A percentile compares a stretch with the other conserved stretches of the same genome.
phyloP scores from a whole-genome alignment of 2,113 vertebrate genomes.

The Channa argus region DNA sequence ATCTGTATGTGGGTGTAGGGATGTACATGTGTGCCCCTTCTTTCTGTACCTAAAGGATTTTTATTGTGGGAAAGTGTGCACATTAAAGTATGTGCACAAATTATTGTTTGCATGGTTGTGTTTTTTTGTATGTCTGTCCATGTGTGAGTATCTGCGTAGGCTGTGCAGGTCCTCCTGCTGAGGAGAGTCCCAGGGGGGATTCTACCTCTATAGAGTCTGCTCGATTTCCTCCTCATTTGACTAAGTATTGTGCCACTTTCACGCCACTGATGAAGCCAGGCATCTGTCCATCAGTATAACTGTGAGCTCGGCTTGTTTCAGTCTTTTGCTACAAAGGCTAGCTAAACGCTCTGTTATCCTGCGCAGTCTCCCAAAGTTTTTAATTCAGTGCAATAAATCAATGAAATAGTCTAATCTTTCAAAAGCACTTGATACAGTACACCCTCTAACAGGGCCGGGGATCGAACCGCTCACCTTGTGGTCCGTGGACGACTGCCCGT shows the following conservation, averaged over 20 bases:
- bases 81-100: conserved; percentile 28
- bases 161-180: conserved; percentile 56
- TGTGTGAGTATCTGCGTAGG: conserved; percentile 54
- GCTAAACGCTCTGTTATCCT: conserved; percentile 11
- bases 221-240: conserved; percentile 74
- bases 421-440: too few relatives aligned
- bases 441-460: too few relatives aligned
- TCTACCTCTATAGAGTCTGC: conserved; percentile 54
- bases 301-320: conserved; percentile 30
- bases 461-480: too few relatives aligned
- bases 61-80: conserved; percentile 52
- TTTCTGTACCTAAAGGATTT: conserved; percentile 34
- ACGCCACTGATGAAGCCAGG: conserved; percentile 75
- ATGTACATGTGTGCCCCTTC: conserved; percentile 13
- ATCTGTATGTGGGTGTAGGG: conserved; percentile 4
- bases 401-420: too few relatives aligned
- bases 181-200: conserved; percentile 57
- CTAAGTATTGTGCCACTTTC: conserved; percentile 79
- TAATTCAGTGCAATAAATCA: background rate
- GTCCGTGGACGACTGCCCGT: too few relatives aligned
- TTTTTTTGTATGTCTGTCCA: conserved; percentile 16
- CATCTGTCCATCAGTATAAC: conserved; percentile 77
- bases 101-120: conserved; percentile 50
- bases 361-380: background rate
- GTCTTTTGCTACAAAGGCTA: conserved; percentile 44